Conservation (phyloP, 2,888 invertebrate species). For the Andrena haemorrhoa region DNA sequence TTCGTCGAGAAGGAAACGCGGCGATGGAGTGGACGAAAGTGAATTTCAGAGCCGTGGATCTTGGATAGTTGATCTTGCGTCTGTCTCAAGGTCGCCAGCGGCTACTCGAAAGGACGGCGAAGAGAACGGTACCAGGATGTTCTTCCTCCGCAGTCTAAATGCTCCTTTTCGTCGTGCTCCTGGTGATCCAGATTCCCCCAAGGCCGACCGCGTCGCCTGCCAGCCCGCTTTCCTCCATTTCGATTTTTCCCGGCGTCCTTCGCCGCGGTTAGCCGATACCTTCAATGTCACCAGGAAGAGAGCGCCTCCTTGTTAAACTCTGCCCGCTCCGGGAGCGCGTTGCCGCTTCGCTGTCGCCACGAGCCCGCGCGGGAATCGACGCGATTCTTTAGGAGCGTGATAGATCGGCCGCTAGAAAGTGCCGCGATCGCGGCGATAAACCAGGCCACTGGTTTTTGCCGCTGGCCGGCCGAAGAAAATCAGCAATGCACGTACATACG, state of each 20-base stretch:
- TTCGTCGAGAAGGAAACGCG: not conserved
- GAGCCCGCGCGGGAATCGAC: not conserved
- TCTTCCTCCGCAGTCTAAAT: constrained; percentile 5
- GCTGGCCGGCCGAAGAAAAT: constrained; percentile 33
- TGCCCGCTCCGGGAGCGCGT: not conserved
- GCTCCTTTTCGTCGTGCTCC: constrained; percentile 21
- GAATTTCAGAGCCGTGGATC: constrained; percentile 27
- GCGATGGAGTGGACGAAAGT: not conserved
- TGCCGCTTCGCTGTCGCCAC: not conserved
- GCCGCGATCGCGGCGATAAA: constrained; percentile 32
- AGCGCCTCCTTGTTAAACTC: constrained; percentile 5
- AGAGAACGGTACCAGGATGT: constrained; percentile 60
- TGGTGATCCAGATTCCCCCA: constrained; percentile 38
- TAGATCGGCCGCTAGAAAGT: constrained; percentile 45
- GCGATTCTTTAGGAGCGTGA: constrained; percentile 12
- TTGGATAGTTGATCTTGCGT: constrained; percentile 48
- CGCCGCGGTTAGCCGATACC: constrained; percentile 32
- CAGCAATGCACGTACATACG: constrained; percentile 21
- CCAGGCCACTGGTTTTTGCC: constrained; percentile 29
- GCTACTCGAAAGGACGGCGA: constrained; percentile 44
- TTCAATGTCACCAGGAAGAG: constrained; percentile 65
- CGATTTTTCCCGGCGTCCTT: constrained; percentile 67
- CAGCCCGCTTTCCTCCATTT: constrained; percentile 54
- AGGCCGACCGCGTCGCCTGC: constrained; percentile 44
- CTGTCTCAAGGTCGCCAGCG: constrained; percentile 40